A percentile compares a stretch with the other conserved stretches of the same genome.
Evolutionary conservation across 2,888 invertebrate species (phyloP).

Genomic region (Orchestes rusci): DNA sequence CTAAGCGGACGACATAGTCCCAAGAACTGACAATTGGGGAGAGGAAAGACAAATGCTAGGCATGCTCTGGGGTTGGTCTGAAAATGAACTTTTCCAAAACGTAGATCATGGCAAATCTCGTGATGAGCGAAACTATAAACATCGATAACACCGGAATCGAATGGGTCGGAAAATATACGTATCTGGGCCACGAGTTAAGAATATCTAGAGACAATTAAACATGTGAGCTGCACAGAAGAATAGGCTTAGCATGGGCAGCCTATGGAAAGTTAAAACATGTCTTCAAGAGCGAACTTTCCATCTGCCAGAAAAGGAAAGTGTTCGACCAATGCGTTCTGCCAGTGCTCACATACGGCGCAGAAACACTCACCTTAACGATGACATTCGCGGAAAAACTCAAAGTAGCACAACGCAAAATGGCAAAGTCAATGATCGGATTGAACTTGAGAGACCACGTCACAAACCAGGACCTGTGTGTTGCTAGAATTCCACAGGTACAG

Average conservation of each 20-base stretch:
- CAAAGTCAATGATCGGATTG: too few relatives aligned
- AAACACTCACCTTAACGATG: too few relatives aligned
- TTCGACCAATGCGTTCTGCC: too few relatives aligned
- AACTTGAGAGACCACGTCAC: too few relatives aligned
- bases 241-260: neutral
- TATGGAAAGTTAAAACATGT: neutral
- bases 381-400: too few relatives aligned
- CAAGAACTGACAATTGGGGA: neutral
- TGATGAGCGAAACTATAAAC: neutral
- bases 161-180: neutral
- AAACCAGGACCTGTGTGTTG: too few relatives aligned
- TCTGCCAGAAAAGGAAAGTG: too few relatives aligned
- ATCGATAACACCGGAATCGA: neutral
- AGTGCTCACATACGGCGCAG: too few relatives aligned
- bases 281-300: neutral
- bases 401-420: too few relatives aligned
- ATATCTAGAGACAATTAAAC: neutral
- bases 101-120: neutral
- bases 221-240: slow-evolving; percentile 3
- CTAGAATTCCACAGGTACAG: too few relatives aligned
- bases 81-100: neutral
- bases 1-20: too few relatives aligned
- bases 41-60: neutral
- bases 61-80: neutral
- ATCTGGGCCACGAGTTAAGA: neutral